Evolutionary conservation across 2,888 invertebrate genomes (phyloP), one percentile per base, ranked within the genome.

Genomic region (Clitarchus hookeri): DNA sequence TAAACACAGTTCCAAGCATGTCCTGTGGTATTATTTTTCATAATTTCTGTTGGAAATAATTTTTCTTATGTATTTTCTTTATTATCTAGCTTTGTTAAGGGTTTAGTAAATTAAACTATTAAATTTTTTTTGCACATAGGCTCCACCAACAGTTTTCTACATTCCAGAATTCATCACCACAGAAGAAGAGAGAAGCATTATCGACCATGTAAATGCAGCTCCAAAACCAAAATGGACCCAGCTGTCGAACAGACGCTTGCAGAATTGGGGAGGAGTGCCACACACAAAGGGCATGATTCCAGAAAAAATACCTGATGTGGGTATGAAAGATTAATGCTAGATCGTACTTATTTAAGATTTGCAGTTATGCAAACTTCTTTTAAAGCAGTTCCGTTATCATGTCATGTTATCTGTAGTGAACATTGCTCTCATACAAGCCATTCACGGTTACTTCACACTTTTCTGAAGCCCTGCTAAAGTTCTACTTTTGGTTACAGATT

Each of bases 191-290:
- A 91, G 93, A 85, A 91, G 93, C 44, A 94, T 99, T 87, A 90
- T 98, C 84, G 93, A 94, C 65, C 93, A 95, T 89, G 95, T 99
- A 44, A 95, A 97, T 90, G 92, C 93, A 78, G 95, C 95, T 16
- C 99, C 99, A 0, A 90, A 96, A 94, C 98, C 99, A 13, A 98
- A 98, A 92, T 99, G 99, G 99, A 98, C 98, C 1, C 96, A 96
- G 90, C 93, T 99, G 79, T 94, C 96, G 27, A 96, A 98, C 90
- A 94, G 99, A 88, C 94, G 98, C 88, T 93, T 99, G n/a, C 98
- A 99, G 91, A 99, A 99, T 91, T 99, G 99, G 95, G 99, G 99
- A 44, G 99, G 99, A 0, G 93, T 98, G 86, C 98, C 99, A 0
- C 98, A 98, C 91, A 94, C 94, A 25, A 98, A 97, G 90, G 98